A percentile compares a stretch with the other conserved stretches of the same genome.
These are phyloP conservation scores for Perca flavescens DNA, from an alignment of 2,113 vertebrate genomes.

Conservation along the genomic window DNA sequence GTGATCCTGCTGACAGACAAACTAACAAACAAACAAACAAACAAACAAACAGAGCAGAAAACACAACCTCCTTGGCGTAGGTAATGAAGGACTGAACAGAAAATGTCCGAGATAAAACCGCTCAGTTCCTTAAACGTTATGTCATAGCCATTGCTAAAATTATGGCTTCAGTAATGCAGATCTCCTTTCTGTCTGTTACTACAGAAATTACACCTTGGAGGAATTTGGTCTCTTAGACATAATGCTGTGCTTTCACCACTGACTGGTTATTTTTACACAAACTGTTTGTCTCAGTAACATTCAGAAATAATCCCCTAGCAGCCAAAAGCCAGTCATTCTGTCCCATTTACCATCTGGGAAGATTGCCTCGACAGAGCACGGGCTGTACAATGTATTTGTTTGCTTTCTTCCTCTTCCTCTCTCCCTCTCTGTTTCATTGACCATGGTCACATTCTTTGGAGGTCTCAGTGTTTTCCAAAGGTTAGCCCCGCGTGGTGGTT, in stretches of 20 bases:
- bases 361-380: slow-evolving; percentile 59
- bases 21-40: too few species aligned
- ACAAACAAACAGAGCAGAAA: too few species aligned
- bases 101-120: neutral
- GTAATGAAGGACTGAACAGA: neutral
- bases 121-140: neutral
- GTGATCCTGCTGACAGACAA: too few species aligned
- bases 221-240: slow-evolving; percentile 27
- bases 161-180: neutral
- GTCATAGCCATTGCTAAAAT: neutral
- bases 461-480: slow-evolving; percentile 81
- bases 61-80: too few species aligned
- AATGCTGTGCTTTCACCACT: slow-evolving; percentile 41
- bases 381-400: slow-evolving; percentile 78
- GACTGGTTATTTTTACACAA: slow-evolving; percentile 62
- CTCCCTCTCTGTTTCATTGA: slow-evolving; percentile 71
- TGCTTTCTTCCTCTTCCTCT: slow-evolving; percentile 66
- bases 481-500: slow-evolving; percentile 72
- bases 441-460: slow-evolving; percentile 82
- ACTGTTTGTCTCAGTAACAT: slow-evolving; percentile 51
- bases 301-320: slow-evolving; percentile 53
- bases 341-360: slow-evolving; percentile 72
- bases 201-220: slow-evolving; percentile 48
- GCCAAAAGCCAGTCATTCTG: slow-evolving; percentile 63
- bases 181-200: slow-evolving; percentile 26